Evolutionary conservation across 2,888 invertebrate species (phyloP).

Genomic region (Acutogordius australiensis): DNA sequence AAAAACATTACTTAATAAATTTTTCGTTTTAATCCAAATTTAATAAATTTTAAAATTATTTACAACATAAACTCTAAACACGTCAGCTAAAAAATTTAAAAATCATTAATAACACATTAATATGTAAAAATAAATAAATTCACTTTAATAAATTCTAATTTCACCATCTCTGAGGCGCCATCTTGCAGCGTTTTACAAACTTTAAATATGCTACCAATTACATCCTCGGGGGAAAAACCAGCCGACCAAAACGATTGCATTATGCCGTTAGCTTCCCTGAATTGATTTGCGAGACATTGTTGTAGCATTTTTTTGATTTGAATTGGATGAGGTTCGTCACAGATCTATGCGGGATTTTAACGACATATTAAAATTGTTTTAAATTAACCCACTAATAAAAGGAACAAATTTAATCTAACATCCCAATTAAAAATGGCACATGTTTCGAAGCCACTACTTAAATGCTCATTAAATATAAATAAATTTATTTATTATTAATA

Average conservation of each 20-base stretch:
- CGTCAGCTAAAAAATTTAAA: too few relatives aligned
- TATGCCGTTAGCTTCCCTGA: constrained; percentile 47
- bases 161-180: constrained; percentile 41
- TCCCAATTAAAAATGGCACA: not conserved
- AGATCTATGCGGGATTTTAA: constrained; percentile 32
- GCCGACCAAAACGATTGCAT: constrained; percentile 60
- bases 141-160: constrained; percentile 51
- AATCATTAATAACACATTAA: too few relatives aligned
- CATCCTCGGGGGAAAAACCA: constrained; percentile 85
- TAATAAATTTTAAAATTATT: too few relatives aligned
- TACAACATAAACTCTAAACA: too few relatives aligned
- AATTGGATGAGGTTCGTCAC: constrained; percentile 91
- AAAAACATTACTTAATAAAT: too few relatives aligned
- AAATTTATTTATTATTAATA: too few relatives aligned
- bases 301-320: constrained; percentile 64
- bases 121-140: constrained; percentile 7
- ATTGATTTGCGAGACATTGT: constrained; percentile 45
- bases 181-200: constrained; percentile 52
- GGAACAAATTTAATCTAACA: too few relatives aligned
- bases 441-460: not conserved
- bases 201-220: constrained; percentile 69
- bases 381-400: too few relatives aligned
- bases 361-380: too few relatives aligned
- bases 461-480: too few relatives aligned
- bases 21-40: too few relatives aligned